phyloP scores from a whole-genome alignment of 2,888 invertebrate species.

The Tryphoninae sp. region DNA sequence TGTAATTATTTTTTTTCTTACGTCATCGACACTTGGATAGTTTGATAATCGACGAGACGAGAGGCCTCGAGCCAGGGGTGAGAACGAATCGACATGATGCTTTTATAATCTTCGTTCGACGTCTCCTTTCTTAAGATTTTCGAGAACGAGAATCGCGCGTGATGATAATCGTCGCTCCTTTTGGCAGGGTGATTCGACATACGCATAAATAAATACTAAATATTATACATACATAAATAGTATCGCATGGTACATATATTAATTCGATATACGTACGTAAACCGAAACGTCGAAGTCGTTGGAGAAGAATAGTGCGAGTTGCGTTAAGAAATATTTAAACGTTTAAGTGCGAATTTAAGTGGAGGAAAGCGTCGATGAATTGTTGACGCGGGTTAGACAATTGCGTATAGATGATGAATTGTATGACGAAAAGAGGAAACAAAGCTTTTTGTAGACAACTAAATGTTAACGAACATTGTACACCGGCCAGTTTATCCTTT shows the following conservation, averaged over 20 bases:
- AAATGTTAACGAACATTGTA: slow-evolving; percentile 19
- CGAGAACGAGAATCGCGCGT: neutral
- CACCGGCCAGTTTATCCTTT: slow-evolving; percentile 62
- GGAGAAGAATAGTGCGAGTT: slow-evolving; percentile 37
- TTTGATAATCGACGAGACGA: neutral
- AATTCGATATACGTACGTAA: slow-evolving; percentile 35
- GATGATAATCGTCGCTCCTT: slow-evolving; percentile 20
- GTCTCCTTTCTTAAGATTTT: slow-evolving; percentile 13
- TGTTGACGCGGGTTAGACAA: slow-evolving; percentile 53
- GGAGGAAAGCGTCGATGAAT: slow-evolving; percentile 47
- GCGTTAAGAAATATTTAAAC: slow-evolving; percentile 48
- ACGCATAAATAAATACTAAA: slow-evolving; percentile 27
- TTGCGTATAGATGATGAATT: slow-evolving; percentile 58
- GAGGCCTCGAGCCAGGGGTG: neutral
- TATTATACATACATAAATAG: slow-evolving; percentile 37
- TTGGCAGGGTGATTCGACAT: slow-evolving; percentile 34
- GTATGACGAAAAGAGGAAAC: slow-evolving; percentile 23
- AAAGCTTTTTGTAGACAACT: slow-evolving; percentile 16
- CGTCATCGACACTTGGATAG: slow-evolving; percentile 13
- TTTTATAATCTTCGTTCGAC: neutral
- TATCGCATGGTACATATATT: slow-evolving; percentile 25
- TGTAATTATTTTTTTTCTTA: slow-evolving; percentile 18
- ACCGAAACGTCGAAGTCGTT: slow-evolving; percentile 37
- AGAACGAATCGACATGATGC: neutral
- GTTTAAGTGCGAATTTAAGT: slow-evolving; percentile 37